A percentile compares a stretch with the other conserved stretches of the same genome.
Evolutionary conservation across 2,888 invertebrate genomes (phyloP).

Genomic region (Synergus gifuensis): DNA sequence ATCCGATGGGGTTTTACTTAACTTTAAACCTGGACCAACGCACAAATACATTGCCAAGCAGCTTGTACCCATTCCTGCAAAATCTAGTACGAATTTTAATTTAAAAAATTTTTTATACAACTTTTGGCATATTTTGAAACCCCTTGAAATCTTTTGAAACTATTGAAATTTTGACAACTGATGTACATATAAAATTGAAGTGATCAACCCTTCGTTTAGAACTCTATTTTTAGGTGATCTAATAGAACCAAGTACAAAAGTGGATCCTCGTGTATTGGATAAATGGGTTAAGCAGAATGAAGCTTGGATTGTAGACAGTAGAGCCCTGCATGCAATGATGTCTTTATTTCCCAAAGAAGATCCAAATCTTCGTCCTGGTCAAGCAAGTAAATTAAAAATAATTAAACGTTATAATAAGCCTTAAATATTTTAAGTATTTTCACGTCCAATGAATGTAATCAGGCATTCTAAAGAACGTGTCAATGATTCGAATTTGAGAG

Average conservation of each 20-base stretch:
- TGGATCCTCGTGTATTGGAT: conserved; percentile 69
- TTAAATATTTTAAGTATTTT: neutral
- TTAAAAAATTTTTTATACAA: too few relatives aligned
- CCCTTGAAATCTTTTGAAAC: too few relatives aligned
- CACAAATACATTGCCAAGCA: neutral
- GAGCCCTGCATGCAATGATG: neutral
- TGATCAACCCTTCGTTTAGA: neutral
- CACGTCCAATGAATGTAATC: neutral
- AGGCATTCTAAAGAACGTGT: too few relatives aligned
- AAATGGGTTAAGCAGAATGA: conserved; percentile 10
- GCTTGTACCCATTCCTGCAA: neutral
- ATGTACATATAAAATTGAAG: too few relatives aligned
- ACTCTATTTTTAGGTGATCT: conserved; percentile 53
- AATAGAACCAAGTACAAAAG: conserved; percentile 47
- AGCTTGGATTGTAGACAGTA: neutral
- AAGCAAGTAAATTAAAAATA: neutral
- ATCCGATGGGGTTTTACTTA: neutral
- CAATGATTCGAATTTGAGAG: neutral
- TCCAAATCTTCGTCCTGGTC: neutral
- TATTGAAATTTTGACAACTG: too few relatives aligned
- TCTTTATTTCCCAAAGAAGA: neutral
- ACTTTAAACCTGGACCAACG: neutral
- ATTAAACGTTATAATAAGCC: neutral
- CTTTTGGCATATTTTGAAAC: too few relatives aligned
- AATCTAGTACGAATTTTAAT: neutral